Base-by-base conservation (phyloP, 2,797 vertebrate genomes). In the Aplochiton taeniatus region DNA sequence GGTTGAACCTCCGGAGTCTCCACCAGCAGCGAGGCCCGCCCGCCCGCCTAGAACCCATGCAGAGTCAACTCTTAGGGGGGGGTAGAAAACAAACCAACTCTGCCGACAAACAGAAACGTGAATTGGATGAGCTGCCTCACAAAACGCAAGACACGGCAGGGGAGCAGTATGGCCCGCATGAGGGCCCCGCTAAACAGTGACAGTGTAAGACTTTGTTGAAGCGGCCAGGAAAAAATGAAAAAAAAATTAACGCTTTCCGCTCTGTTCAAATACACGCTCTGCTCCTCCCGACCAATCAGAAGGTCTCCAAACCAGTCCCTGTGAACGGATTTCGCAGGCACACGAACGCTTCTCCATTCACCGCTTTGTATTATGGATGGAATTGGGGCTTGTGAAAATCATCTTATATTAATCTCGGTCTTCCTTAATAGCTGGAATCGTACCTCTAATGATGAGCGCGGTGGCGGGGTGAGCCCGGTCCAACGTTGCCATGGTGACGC, bases 81-180 rank as follows among this genome's bases (percentile, higher is more conserved):
- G 62, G 46, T 3, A 61, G 59, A 67, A 66, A 62, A 62, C 74
- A 74, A 78, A 62, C 74, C 72, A 78, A 73, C 64, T 13, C 17
- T 4, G 49, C 58, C n/a, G 45, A 48, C 46, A 48, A 79, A 70
- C 65, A 74, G 16, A 72, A 66, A 60, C 56, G 65, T 52, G 58
- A 69, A 70, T 76, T 61, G 65, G 55, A 55, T 70, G 62, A 69
- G 76, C 63, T 67, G 44, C 41, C 31, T 57, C 58, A 57, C 46
- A 51, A 45, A 58, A 8, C 41, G 55, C 53, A 60, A 31, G 76
- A 55, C 56, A 47, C 67, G 70, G 53, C 10, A 31, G 53, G 66
- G 62, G 60, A 44, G 52, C 49, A 44, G 46, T 11, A 45, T 52
- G 55, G 48, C 47, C 19, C 16, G 42, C 19, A 41, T 54, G 51